Evolutionary conservation across 37 sponge, comb jelly and placozoan genomes (phyloP), one percentile per base, ranked within the genome.

Genomic region (Ephydatia muelleri): DNA sequence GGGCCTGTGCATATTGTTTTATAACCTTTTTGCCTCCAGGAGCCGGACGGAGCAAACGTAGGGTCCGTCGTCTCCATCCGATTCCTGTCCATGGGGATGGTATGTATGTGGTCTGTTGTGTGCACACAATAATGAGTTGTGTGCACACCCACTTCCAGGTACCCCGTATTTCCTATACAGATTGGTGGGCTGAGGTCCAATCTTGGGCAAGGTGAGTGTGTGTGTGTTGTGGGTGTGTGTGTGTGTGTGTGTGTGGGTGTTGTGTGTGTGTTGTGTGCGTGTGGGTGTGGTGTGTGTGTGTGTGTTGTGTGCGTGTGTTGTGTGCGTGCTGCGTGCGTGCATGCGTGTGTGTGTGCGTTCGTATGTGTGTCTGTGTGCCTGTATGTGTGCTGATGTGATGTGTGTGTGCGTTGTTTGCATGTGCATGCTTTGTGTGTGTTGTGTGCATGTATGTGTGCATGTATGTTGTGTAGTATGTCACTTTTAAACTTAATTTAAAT

Each of bases 151-250:
- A 5, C 72, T 14, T 85, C 22, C 76, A 93, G 96, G 96, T 16
- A 57, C 68, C 96, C 96, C 33, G 87, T 96, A 13, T 87, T 91
- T n/a, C 96, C 96, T 14, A 96, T 96, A 25, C 38, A 72, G 5
- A 80, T 96, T 48, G 94, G 94, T 21, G 94, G 91, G 5, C 84
- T 96, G 14, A 86, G 75, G 31, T 90, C 93, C 76, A 38, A 30
- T 67, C 76, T 75, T 96, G 35, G 96, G 96, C 27, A 85, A 93
- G 83, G 91, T 91, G 38, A 85, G 16, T 69, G 5, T 5, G 11
- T 26, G 70, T 69, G 8, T 9, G 5, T 5, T n/a, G n/a, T n/a
- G n/a, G n/a, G n/a, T 69, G 70, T 69, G 43, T 6, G 6, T 3
- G 43, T 3, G 43, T 37, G 77, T 77, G 49, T 43, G n/a, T 77